A percentile compares a stretch with the other conserved stretches of the same genome.
Evolutionary conservation across 2,888 invertebrate species (phyloP).

Genomic region (Lasioglossum lativentre): DNA sequence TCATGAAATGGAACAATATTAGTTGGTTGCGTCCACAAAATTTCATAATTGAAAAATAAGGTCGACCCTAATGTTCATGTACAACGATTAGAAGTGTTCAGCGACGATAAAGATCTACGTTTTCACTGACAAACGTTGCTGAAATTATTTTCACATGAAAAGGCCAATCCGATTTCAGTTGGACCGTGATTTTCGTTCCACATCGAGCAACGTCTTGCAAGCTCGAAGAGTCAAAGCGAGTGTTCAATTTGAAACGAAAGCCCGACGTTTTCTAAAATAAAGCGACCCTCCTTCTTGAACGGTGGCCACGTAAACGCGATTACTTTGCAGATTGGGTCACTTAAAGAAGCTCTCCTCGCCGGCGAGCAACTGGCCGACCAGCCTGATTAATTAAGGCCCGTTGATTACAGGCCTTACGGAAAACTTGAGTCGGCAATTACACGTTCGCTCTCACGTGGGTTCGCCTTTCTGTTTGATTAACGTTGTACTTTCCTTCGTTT

Average conservation of each 20-base stretch:
- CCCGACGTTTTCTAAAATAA: not conserved
- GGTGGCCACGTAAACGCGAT: conserved; percentile 25
- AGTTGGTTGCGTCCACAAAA: too few species aligned
- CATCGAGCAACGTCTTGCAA: not conserved
- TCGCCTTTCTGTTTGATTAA: conserved; percentile 64
- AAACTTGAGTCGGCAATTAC: conserved; percentile 61
- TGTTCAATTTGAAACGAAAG: conserved; percentile 2
- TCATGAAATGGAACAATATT: too few species aligned
- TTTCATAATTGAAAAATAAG: too few species aligned
- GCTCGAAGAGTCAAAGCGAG: not conserved
- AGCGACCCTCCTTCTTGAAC: not conserved
- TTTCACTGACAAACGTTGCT: not conserved
- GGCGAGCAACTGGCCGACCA: conserved; percentile 58
- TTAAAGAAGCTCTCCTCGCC: conserved; percentile 41
- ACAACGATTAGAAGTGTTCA: too few species aligned
- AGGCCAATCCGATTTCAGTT: not conserved
- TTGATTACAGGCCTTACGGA: conserved; percentile 66
- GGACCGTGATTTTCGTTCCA: not conserved
- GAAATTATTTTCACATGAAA: not conserved
- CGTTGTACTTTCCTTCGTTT: conserved; percentile 31
- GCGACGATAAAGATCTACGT: not conserved
- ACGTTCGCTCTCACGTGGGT: conserved; percentile 47
- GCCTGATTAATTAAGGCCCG: conserved; percentile 71
- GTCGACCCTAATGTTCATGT: too few species aligned
- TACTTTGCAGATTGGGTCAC: conserved; percentile 39